phyloP scores from a whole-genome alignment of 2,113 vertebrate genomes.

The Chloroceryle aenea region DNA sequence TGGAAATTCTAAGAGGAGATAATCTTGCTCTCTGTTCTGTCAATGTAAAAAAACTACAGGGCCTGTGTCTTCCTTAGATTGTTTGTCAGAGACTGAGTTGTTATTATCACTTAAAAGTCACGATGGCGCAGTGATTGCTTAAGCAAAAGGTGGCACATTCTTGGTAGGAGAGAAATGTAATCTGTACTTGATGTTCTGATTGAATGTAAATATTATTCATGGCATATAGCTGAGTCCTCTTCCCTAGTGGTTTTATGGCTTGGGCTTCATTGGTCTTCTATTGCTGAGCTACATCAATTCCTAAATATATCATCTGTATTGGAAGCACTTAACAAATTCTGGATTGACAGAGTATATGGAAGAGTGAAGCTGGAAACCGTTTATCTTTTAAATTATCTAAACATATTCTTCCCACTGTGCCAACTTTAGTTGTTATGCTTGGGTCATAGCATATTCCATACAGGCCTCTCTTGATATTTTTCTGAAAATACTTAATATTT shows the following conservation, averaged over 20 bases:
- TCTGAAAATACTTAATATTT: conserved; percentile 69
- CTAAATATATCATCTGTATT: conserved; percentile 86
- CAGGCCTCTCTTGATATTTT: conserved; percentile 80
- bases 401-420: conserved; percentile 84
- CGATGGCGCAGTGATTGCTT: conserved; percentile 47
- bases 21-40: conserved; percentile 36
- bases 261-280: conserved; percentile 86
- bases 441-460: conserved; percentile 80
- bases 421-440: conserved; percentile 84
- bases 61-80: conserved; percentile 17
- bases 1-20: conserved; percentile 47
- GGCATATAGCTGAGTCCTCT: conserved; percentile 85
- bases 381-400: conserved; percentile 89
- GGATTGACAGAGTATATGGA: conserved; percentile 83
- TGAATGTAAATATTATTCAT: conserved; percentile 86
- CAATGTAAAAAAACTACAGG: conserved; percentile 41
- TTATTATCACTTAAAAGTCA: conserved; percentile 59
- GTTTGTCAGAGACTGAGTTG: conserved; percentile 46
- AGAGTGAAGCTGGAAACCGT: conserved; percentile 83
- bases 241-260: conserved; percentile 84
- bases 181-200: conserved; percentile 74
- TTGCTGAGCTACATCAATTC: conserved; percentile 84
- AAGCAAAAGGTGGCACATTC: conserved; percentile 64
- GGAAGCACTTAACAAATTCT: conserved; percentile 87
- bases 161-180: conserved; percentile 81